These are phyloP conservation scores for Caenorhabditis doughertyi DNA, from an alignment of 2,888 invertebrate species.

Conservation along the genomic window DNA sequence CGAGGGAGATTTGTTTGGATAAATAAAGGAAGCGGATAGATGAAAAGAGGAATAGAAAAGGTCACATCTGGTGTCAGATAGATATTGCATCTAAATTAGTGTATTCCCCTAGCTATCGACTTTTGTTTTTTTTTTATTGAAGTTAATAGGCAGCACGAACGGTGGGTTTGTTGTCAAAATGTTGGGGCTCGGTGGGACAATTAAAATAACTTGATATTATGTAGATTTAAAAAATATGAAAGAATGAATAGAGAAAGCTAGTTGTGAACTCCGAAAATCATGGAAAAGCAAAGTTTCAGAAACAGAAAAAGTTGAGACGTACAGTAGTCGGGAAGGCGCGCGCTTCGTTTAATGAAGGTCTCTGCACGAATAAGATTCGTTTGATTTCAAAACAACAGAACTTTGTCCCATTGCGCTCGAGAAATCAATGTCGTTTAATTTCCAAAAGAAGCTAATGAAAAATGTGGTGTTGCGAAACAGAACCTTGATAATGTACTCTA, in stretches of 20 bases:
- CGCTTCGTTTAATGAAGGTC: neutral
- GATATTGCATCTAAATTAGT: conserved; percentile 19
- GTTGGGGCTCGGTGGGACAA: too few species aligned
- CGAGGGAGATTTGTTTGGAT: conserved; percentile 28
- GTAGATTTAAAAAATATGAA: too few species aligned
- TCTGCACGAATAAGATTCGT: conserved; percentile 47
- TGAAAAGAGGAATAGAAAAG: conserved; percentile 13
- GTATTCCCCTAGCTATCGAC: neutral
- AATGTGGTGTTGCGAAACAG: too few species aligned
- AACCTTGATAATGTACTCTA: too few species aligned
- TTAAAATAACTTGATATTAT: too few species aligned
- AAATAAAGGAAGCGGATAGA: conserved; percentile 36
- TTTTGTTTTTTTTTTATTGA: neutral
- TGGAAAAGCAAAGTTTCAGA: too few species aligned
- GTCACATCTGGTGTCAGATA: conserved; percentile 36
- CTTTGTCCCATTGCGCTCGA: too few species aligned
- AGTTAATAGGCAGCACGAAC: neutral
- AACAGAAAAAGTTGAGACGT: neutral
- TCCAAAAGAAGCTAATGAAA: too few species aligned
- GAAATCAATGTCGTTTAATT: too few species aligned
- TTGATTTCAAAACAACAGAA: neutral
- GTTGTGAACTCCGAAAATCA: too few species aligned
- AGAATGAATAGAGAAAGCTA: too few species aligned
- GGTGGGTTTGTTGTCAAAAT: too few species aligned
- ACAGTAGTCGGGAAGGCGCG: conserved; percentile 13